These are phyloP conservation scores for Taphrorychus bicolor DNA, from an alignment of 2,888 invertebrate genomes.

Conservation along the genomic window DNA sequence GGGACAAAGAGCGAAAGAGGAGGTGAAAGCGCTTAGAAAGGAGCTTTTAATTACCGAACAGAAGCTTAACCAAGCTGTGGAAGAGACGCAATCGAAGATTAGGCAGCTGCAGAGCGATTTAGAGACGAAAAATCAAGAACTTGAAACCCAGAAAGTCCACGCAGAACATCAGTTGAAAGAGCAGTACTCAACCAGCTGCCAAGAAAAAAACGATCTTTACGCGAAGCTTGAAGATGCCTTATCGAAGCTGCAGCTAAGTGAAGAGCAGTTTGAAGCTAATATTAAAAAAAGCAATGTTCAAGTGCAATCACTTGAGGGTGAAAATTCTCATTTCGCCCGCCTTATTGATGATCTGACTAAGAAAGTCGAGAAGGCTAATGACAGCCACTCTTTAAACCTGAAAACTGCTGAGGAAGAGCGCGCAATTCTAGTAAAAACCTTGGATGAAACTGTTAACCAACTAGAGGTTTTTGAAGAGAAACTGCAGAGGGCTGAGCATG, in stretches of 20 bases:
- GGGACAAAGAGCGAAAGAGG: background rate
- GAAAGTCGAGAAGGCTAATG: background rate
- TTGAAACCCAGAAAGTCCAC: too few relatives aligned
- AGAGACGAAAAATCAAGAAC: constrained; percentile 5
- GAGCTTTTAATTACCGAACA: background rate
- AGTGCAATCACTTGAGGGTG: too few relatives aligned
- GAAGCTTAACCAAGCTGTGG: background rate
- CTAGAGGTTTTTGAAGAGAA: constrained; percentile 7
- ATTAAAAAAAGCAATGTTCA: too few relatives aligned
- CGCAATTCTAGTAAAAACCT: constrained; percentile 5
- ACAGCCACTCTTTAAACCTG: background rate
- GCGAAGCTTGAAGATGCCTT: constrained; percentile 14
- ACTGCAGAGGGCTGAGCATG: constrained; percentile 8
- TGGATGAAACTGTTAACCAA: constrained; percentile 23
- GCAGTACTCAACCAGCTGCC: background rate
- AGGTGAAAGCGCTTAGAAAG: background rate
- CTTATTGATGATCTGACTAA: background rate
- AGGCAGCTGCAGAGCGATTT: too few relatives aligned
- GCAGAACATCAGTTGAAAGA: constrained; percentile 1
- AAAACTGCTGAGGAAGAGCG: background rate
- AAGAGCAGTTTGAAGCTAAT: constrained; percentile 14
- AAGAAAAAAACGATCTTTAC: constrained; percentile 15
- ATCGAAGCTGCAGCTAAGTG: constrained; percentile 8
- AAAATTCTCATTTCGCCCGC: too few relatives aligned
- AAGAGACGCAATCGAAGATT: background rate